Evolutionary conservation across 2,113 vertebrate genomes (phyloP), one percentile per base, ranked within the genome.

Genomic region (Onychostruthus taczanowskii): DNA sequence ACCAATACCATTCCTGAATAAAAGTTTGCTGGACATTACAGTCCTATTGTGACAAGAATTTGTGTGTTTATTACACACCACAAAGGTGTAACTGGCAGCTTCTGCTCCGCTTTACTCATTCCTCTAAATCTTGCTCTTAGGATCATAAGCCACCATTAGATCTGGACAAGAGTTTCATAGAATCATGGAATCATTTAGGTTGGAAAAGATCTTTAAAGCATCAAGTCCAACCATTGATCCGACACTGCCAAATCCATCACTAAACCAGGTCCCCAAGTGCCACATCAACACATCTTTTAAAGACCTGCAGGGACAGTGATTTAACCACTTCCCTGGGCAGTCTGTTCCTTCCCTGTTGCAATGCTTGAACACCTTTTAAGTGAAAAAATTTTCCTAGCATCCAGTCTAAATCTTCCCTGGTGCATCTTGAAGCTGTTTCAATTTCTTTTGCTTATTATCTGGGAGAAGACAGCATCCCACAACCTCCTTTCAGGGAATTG

Each of bases 171-270:
- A 37, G 33, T 63, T 83, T 74, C 37, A 39, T 7, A 33, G 35
- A 67, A 56, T 37, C 23, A 28, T 70, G 26, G 23, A 78, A 62
- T 26, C 7, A 16, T 68, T 68, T 62, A 37, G 16, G 5, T 20
- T 84, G 43, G 43, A 47, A 68, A 63, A 83, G 66, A 33, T 10
- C 8, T 35, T 50, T 68, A 61, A 86, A 30, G 11, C 6, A 15
- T 59, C 0, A 0, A 72, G 31, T 49, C 18, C 35, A n/a, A 10
- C 13, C 11, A 5, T 77, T 31, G 66, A 55, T 63, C 35, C 17
- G 23, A 4, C 33, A 18, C 58, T 66, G 15, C 26, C 26, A 49
- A 77, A 24, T 31, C 53, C 33, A 67, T 11, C 14, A 4, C 11
- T 84, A 50, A 78, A 30, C 35, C 9, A 24, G 16, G 28, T 82